Percentiles rank a stretch among this genome's conserved stretches.
Evolutionary conservation across 2,888 invertebrate genomes (phyloP).

Genomic region (Carpatolechia fugitivella): DNA sequence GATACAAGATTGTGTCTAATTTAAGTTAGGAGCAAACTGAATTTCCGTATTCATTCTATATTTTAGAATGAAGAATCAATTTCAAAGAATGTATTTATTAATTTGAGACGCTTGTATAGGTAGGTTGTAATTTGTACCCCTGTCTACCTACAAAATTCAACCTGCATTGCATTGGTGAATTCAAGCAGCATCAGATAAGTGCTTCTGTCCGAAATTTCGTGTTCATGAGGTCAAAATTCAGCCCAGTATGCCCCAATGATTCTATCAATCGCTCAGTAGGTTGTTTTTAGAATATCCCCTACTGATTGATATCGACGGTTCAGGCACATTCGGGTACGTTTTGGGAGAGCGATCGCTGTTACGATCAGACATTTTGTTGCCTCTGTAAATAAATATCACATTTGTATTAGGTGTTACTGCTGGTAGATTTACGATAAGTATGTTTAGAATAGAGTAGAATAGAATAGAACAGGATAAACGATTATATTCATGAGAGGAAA

Average conservation of each 20-base stretch:
- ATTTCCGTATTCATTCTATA: no score
- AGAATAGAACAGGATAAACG: no score
- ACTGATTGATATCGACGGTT: conserved; percentile 33
- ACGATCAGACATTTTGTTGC: conserved; percentile 7
- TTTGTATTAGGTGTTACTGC: background rate
- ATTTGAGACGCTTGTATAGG: no score
- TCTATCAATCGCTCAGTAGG: background rate
- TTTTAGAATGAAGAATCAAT: no score
- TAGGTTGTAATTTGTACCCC: no score
- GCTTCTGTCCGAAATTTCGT: background rate
- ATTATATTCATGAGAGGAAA: no score
- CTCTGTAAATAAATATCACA: background rate
- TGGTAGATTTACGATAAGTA: background rate
- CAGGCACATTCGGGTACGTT: background rate
- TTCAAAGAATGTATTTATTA: no score
- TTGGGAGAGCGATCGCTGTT: conserved; percentile 27
- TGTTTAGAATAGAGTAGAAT: no score
- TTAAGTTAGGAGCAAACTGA: no score
- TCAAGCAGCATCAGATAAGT: background rate
- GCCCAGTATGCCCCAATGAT: background rate
- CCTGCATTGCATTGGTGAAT: no score
- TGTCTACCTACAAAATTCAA: no score
- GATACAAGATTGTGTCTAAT: no score
- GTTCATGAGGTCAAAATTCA: background rate
- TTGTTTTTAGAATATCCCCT: conserved; percentile 22